phyloP scores from a whole-genome alignment of 30 jellyfish, hydroid and myxozoan species.

The Nemopilema nomurai region DNA sequence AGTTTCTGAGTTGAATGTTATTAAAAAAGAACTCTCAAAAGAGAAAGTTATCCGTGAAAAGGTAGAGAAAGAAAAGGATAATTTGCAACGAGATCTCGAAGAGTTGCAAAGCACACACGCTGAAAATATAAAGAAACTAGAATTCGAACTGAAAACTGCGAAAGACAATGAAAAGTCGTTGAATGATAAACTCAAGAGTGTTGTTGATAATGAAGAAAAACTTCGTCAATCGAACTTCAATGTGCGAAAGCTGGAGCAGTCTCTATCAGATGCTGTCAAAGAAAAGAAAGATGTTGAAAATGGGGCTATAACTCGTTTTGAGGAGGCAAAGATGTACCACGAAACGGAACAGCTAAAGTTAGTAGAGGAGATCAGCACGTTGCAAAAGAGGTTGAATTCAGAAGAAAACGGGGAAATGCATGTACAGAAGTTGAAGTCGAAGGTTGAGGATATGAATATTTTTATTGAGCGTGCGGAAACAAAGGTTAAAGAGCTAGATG shows the following conservation, averaged over 20 bases:
- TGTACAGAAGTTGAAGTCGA: constrained; percentile 23
- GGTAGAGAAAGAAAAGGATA: not conserved
- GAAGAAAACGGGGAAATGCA: constrained; percentile 11
- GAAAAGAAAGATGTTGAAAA: constrained; percentile 15
- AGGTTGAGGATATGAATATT: constrained; percentile 49
- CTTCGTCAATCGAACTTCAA: constrained; percentile 18
- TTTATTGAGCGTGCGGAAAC: constrained; percentile 60
- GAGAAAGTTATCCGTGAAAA: constrained; percentile 35
- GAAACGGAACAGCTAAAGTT: constrained; percentile 9
- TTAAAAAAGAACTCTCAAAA: not conserved
- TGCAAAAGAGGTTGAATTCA: constrained; percentile 11
- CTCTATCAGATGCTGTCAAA: constrained; percentile 13
- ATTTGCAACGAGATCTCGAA: not conserved
- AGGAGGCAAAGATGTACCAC: constrained; percentile 4
- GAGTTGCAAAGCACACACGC: constrained; percentile 5
- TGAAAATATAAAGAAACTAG: not conserved
- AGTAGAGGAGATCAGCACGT: constrained; percentile 1
- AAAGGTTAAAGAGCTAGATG: constrained; percentile 34
- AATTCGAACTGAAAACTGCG: not conserved
- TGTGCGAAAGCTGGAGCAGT: constrained; percentile 28
- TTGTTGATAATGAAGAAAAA: constrained; percentile 5
- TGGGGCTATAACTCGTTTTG: not conserved
- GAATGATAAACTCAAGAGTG: constrained; percentile 2
- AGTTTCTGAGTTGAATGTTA: not conserved
- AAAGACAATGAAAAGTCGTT: constrained; percentile 1